These are phyloP conservation scores for Macrobrachium nipponense DNA, from an alignment of 1,140 invertebrate species.

Conservation along the genomic window DNA sequence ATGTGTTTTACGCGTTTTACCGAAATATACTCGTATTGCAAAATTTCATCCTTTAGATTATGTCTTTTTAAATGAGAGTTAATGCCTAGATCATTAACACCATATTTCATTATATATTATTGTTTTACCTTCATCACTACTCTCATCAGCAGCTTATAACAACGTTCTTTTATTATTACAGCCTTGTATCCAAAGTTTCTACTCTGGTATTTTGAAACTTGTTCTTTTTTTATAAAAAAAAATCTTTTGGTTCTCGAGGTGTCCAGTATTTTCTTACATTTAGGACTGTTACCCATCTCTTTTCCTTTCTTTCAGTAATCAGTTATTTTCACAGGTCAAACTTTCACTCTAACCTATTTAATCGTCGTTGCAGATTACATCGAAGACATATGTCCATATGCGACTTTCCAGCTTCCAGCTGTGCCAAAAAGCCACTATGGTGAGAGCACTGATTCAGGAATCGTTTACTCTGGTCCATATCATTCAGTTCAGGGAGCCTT, in stretches of 20 bases:
- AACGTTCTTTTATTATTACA: background rate
- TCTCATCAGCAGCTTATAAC: background rate
- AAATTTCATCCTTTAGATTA: no score
- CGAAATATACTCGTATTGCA: no score
- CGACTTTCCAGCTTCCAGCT: constrained; percentile 86
- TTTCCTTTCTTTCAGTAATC: background rate
- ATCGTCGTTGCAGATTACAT: constrained; percentile 78
- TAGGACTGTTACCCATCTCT: no score
- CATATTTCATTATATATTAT: no score
- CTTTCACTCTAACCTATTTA: background rate
- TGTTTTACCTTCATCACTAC: no score
- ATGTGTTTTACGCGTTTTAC: no score
- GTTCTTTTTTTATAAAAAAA: no score
- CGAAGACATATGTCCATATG: constrained; percentile 91
- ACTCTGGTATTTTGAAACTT: background rate
- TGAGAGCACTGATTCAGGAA: constrained; percentile 89
- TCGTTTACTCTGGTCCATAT: constrained; percentile 86
- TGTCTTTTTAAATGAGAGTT: no score
- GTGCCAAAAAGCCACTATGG: constrained; percentile 61
- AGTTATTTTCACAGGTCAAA: background rate
- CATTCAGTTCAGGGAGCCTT: constrained; percentile 88
- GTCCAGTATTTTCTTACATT: no score
- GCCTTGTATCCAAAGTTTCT: background rate
- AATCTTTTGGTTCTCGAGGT: no score
- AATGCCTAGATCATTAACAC: no score